Base-by-base conservation (phyloP, 2,888 invertebrate genomes). In the Leptinotarsa tumamoca region DNA sequence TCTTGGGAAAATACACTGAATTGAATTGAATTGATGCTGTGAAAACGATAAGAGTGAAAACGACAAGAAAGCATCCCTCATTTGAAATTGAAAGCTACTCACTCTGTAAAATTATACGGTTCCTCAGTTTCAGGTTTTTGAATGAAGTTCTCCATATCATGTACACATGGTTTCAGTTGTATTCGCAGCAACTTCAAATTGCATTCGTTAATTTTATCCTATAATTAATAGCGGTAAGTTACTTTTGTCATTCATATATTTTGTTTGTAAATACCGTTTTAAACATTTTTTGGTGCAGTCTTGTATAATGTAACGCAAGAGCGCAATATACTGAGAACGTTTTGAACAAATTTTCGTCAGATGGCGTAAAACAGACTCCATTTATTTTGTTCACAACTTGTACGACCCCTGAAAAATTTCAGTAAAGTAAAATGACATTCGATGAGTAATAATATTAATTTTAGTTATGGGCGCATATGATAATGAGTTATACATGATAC, bases 291-390 rank as follows among this genome's bases (percentile, higher is more conserved):
- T 89, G 89, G 77, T 90, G 89, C 85, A 91, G 88, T 72, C 89
- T 90, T 56, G 90, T 89, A 82, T 91, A 92, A 85, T 91, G 91
- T 7, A 92, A 87, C 23, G 91, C 91, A 61, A 92, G 88, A 0
- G 91, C 90, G 82, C 91, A 91, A 83, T 92, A 92, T 78, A 89
- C 89, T 18, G 91, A 89, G 84, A 92, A 91, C 23, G 91, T 91
- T 14, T 89, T 84, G 80, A 92, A 90, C 71, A 92, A 86, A 69
- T 86, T 83, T 84, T 92, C 92, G 81, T 93, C 92, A 7, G 90
- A 89, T 0, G 80, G 58, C 58, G 88, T 88, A 82, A 92, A 93
- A 70, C 82, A 81, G 4, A 90, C 87, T 72, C 67, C 88, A 86
- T 85, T 85, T 10, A 81, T 86, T 84, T 92, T 92, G 85, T 92